A percentile compares a stretch with the other conserved stretches of the same genome.
Evolutionary conservation across 2,797 vertebrate genomes (phyloP).

Genomic region (Aythya fuligula): DNA sequence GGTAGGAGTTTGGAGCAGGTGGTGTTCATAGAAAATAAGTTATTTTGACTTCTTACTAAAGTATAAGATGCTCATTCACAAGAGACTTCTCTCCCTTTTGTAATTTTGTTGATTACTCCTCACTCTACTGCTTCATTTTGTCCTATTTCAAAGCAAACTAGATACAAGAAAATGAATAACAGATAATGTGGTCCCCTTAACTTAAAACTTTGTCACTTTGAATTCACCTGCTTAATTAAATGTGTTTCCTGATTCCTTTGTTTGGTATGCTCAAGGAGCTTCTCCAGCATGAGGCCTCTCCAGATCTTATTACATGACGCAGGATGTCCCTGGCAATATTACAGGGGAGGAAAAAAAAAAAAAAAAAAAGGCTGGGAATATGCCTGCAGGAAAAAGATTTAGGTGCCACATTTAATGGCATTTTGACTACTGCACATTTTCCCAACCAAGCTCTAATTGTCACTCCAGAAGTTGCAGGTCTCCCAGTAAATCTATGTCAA

Average conservation of each 20-base stretch:
- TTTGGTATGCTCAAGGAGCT: not conserved
- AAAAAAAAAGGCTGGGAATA: not conserved
- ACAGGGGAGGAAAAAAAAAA: not conserved
- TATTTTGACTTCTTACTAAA: not conserved
- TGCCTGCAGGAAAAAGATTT: not conserved
- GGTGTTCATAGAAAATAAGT: not conserved
- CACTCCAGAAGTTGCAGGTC: not conserved
- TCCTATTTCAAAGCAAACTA: not conserved
- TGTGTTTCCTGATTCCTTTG: not conserved
- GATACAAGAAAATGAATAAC: not conserved
- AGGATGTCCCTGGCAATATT: not conserved
- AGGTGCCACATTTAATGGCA: not conserved
- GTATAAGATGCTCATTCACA: not conserved
- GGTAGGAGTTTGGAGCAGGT: not conserved
- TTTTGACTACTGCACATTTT: not conserved
- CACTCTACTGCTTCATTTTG: not conserved
- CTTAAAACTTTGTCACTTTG: not conserved
- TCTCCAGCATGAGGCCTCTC: not conserved
- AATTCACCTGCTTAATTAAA: not conserved
- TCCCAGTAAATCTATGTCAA: not conserved
- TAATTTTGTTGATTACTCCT: not conserved
- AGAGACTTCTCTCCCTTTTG: not conserved
- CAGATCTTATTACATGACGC: not conserved
- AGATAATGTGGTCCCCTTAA: not conserved
- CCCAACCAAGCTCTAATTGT: not conserved